These are phyloP conservation scores for Chionis minor DNA, from an alignment of 2,113 vertebrate species.

Conservation along the genomic window DNA sequence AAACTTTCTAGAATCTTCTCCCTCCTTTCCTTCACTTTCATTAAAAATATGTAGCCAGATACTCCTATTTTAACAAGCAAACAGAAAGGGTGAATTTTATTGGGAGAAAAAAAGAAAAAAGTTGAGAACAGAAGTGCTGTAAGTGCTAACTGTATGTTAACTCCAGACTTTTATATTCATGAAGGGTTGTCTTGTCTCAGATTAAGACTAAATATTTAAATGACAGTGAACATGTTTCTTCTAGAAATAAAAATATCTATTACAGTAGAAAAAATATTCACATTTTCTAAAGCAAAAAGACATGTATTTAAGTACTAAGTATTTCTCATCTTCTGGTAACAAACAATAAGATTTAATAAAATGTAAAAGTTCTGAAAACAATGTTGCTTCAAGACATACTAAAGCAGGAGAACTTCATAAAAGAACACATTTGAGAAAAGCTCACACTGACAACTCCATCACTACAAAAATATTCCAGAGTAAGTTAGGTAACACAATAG, in stretches of 20 bases:
- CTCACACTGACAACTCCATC: not conserved
- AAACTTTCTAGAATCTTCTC: not conserved
- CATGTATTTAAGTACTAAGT: not conserved
- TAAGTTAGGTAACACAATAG: not conserved
- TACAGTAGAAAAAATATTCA: not conserved
- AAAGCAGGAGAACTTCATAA: not conserved
- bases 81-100: not conserved
- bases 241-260: not conserved
- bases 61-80: not conserved
- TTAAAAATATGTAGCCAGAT: not conserved
- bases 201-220: not conserved
- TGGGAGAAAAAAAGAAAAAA: not conserved
- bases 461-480: not conserved
- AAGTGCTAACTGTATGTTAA: fast-evolving
- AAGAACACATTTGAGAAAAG: not conserved
- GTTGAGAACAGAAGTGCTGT: not conserved
- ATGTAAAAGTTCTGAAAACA: not conserved
- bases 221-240: not conserved
- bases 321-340: not conserved
- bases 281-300: not conserved
- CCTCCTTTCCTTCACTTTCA: not conserved
- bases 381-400: not conserved
- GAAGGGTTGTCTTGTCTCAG: not conserved
- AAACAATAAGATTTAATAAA: not conserved
- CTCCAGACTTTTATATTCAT: not conserved